phyloP scores from a whole-genome alignment of 23 tunicate species.

The Phallusia fumigata region DNA sequence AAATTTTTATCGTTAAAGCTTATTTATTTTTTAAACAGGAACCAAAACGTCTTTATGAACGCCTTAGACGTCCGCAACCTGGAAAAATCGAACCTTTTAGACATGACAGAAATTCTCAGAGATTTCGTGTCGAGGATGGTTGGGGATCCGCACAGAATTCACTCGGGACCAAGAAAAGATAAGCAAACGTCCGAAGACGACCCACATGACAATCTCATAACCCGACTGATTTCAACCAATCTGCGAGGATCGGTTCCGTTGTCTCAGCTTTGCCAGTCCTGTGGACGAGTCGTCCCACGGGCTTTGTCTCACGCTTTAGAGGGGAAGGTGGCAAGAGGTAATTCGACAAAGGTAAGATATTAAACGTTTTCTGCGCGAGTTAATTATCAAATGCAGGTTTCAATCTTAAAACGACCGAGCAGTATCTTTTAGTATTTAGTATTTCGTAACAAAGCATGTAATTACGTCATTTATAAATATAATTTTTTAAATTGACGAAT shows the following conservation, averaged over 20 bases:
- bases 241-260: constrained; percentile 17
- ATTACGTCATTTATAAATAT: too few species aligned
- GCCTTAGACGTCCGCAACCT: constrained; percentile 17
- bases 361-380: too few species aligned
- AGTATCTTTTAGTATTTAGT: too few species aligned
- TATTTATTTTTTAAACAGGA: constrained; percentile 1
- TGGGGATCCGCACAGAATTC: constrained; percentile 18
- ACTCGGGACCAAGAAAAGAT: not conserved
- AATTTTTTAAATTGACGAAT: too few species aligned
- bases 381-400: not conserved
- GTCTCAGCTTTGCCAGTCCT: not conserved
- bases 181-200: not conserved
- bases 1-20: too few species aligned
- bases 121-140: constrained; percentile 39
- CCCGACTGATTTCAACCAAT: not conserved
- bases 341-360: constrained; percentile 2
- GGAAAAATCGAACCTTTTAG: constrained; percentile 12
- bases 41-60: constrained; percentile 17
- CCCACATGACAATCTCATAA: not conserved
- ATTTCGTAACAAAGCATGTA: too few species aligned
- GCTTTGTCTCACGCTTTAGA: not conserved
- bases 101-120: constrained; percentile 6
- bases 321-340: not conserved
- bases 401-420: too few species aligned
- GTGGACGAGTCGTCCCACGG: not conserved